Percentiles rank a stretch among this genome's conserved stretches.
Evolutionary conservation across 1,140 invertebrate species (phyloP).

Genomic region (Tenebrio molitor): DNA sequence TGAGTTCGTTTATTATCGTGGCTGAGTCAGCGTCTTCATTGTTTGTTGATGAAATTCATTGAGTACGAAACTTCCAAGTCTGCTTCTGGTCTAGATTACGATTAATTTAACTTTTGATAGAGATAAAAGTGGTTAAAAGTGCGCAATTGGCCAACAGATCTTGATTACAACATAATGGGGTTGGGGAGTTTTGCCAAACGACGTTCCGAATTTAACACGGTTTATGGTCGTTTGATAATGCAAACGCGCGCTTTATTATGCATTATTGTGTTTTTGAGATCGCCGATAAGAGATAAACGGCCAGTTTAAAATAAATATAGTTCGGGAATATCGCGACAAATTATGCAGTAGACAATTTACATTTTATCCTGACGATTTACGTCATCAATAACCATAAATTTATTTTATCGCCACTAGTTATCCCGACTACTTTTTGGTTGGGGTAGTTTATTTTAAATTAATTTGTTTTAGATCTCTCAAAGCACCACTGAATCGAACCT

Average conservation of each 20-base stretch:
- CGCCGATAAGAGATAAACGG: constrained; percentile 44
- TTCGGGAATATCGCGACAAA: constrained; percentile 41
- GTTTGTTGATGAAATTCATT: constrained; percentile 18
- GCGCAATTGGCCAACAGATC: constrained; percentile 36
- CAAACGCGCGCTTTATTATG: constrained; percentile 53
- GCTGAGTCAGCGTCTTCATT: constrained; percentile 32
- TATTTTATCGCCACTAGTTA: constrained; percentile 43
- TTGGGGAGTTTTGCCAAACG: constrained; percentile 9
- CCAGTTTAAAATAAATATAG: constrained; percentile 52
- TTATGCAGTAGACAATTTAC: constrained; percentile 46
- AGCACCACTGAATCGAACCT: constrained; percentile 38
- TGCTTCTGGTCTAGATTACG: constrained; percentile 5
- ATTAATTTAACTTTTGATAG: constrained; percentile 33
- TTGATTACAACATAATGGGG: constrained; percentile 38
- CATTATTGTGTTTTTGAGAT: constrained; percentile 57
- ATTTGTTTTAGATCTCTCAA: constrained; percentile 39
- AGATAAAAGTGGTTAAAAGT: constrained; percentile 34
- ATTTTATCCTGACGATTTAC: constrained; percentile 52
- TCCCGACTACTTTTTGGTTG: constrained; percentile 36
- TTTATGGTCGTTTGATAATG: constrained; percentile 47
- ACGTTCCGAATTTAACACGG: constrained; percentile 45
- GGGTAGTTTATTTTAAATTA: constrained; percentile 39
- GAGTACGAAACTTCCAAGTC: constrained; percentile 3
- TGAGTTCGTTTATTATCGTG: constrained; percentile 23
- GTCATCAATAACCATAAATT: constrained; percentile 50